Percentiles rank a stretch among this genome's conserved stretches.
Conservation (phyloP, 2,888 invertebrate genomes). For the Strigamia transsilvanica region DNA sequence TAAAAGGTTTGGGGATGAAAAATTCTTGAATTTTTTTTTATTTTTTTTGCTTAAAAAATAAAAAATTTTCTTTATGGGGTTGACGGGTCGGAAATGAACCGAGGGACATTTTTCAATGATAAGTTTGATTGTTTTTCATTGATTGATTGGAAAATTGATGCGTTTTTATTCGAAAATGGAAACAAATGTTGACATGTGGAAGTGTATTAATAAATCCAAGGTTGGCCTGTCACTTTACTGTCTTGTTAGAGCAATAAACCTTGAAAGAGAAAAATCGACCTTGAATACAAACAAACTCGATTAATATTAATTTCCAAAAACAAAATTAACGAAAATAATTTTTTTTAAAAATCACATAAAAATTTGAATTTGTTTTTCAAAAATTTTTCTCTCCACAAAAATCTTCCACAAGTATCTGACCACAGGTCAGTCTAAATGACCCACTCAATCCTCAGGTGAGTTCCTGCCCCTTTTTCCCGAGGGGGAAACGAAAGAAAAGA, state of each 20-base stretch:
- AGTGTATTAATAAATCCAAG: neutral
- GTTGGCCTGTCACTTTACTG: conserved; percentile 5
- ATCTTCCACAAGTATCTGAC: neutral
- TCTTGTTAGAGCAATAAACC: conserved; percentile 38
- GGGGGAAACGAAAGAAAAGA: neutral
- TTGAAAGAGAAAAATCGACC: conserved; percentile 1
- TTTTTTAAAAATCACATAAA: too few species aligned
- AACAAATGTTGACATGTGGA: neutral
- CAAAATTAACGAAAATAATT: too few species aligned
- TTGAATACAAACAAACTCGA: neutral
- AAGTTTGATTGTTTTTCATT: too few species aligned
- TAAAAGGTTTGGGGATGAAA: too few species aligned
- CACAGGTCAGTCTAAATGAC: neutral
- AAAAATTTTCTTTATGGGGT: too few species aligned
- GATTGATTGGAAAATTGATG: too few species aligned
- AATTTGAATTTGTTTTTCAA: too few species aligned
- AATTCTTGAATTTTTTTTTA: neutral
- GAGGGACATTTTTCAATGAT: too few species aligned
- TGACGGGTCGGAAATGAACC: too few species aligned
- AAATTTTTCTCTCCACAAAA: neutral
- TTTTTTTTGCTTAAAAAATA: neutral
- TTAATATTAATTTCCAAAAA: too few species aligned
- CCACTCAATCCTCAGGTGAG: conserved; percentile 11
- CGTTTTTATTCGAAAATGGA: too few species aligned
- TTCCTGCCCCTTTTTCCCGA: neutral